Percentiles rank a stretch among this genome's conserved stretches.
phyloP scores from a whole-genome alignment of 1,140 invertebrate genomes.

The Maconellicoccus hirsutus region DNA sequence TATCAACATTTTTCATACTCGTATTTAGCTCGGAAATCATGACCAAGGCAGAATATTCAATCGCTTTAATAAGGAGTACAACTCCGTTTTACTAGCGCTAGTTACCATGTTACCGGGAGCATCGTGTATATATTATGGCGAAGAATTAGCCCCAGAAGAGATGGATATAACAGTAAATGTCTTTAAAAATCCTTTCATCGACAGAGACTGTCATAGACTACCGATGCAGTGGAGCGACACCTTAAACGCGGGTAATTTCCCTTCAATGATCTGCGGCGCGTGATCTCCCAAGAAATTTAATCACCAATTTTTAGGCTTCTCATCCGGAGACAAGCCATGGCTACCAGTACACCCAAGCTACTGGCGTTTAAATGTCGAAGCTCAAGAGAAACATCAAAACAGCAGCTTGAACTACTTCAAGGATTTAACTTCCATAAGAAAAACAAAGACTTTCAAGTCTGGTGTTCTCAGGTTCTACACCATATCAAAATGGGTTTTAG shows the following conservation, averaged over 20 bases:
- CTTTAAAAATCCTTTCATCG: conserved; percentile 36
- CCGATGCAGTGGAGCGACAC: conserved; percentile 61
- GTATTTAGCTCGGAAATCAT: conserved; percentile 46
- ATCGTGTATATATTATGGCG: conserved; percentile 62
- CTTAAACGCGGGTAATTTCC: background rate
- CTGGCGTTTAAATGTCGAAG: conserved; percentile 38
- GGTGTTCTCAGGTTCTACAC: conserved; percentile 19
- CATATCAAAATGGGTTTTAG: conserved; percentile 18
- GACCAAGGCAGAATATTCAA: conserved; percentile 45
- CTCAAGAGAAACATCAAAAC: conserved; percentile 11
- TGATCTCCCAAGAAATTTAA: too few species aligned
- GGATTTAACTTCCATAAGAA: conserved; percentile 15
- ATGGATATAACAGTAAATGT: too few species aligned
- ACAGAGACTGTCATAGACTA: conserved; percentile 51
- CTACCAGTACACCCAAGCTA: conserved; percentile 45
- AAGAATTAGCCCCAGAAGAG: conserved; percentile 68
- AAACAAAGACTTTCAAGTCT: conserved; percentile 23
- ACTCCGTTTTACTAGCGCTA: conserved; percentile 52
- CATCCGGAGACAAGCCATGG: background rate
- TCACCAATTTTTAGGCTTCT: background rate
- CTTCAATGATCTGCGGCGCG: background rate
- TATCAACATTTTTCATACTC: too few species aligned
- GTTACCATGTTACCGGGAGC: conserved; percentile 55
- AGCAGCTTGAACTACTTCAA: conserved; percentile 25
- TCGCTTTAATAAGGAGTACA: conserved; percentile 42